Evolutionary conservation across 1,140 invertebrate species (phyloP), one percentile per base, ranked within the genome.

Genomic region (Drosophila ohnishii): DNA sequence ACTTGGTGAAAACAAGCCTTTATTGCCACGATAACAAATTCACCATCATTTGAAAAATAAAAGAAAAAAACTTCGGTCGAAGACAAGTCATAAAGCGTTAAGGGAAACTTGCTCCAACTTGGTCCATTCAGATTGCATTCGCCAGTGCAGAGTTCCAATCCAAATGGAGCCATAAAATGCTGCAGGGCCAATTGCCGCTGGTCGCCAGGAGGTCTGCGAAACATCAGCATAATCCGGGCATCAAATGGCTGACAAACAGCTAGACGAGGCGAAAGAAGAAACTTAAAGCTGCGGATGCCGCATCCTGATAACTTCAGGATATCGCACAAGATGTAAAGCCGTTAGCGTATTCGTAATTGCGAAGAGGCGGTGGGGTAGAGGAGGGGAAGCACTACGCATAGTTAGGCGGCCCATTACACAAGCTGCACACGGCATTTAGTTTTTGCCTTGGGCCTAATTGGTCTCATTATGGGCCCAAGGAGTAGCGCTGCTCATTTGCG

Each of bases 391-490:
- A 56, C 28, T 32, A 45, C 55, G 57, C 56, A 61, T 83, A 72
- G 71, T 83, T 86, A 81, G 79, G 37, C 78, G 83, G 58, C 37
- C 83, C 82, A 85, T 85, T 85, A 86, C 70, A 78, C 61, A 85
- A 56, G 66, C 74, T 85, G 82, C 74, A 75, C 78, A 86, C 82
- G 82, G 82, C 74, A 85, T 78, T 87, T 82, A 86, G 78, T 85
- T 86, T 82, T 75, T 86, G 81, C 81, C 83, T 53, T 42, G 65
- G 58, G 78, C 78, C 64, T 82, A 82, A 85, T 86, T 85, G 81
- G 78, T 53, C 82, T 85, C 81, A 86, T 85, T 85, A 85, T 71
- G 81, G 69, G 42, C 45, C 64, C 75, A 62, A 60, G 78, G 61
- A 85, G 71, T 44, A 50, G 65, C 47, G 53, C 62, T 85, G 74